Evolutionary conservation across 2,888 invertebrate species (phyloP), one percentile per base, ranked within the genome.

Genomic region (Zelleria hepariella): DNA sequence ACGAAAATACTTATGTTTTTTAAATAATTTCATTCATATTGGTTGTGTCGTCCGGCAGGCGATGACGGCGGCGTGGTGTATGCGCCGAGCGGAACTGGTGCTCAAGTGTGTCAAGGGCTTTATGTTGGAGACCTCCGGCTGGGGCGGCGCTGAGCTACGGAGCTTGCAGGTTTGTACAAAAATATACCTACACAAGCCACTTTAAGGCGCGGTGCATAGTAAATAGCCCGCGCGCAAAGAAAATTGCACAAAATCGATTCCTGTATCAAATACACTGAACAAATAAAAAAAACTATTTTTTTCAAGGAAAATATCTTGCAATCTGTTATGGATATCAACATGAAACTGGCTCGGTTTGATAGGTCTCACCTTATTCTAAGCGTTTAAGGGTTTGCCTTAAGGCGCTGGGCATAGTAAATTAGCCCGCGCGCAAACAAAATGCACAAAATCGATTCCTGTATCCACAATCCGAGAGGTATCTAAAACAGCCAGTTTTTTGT

Each of bases 51-150:
- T 2, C 1, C 15, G 15, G n/a, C 70, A 94, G 94, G 96, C 96
- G 75, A 96, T 98, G 96, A 98, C 98, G 0, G 94, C 97, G 58
- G 93, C 94, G 42, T 99, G 99, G 99, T 99, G 98, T 82, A 92
- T 95, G 74, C 95, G 97, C 71, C 90, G 99, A 70, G 98, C 99
- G 0, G 99, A 99, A 86, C 90, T 99, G 64, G 95, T 99, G 61
- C 97, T 98, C 74, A 99, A 99, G 86, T 99, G 99, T 86, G 96
- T 98, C 58, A 99, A 99, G 89, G 99, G 99, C 2, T 99, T 99
- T 84, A 96, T 99, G 96, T 97, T 99, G 82, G 99, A 99, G 90
- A 96, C 97, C 91, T 95, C 96, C 7, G 95, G 97, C 0, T 95
- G 97, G 93, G 96, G 96, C 63, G 96, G 96, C 32, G 94, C 95